Evolutionary conservation across 2,113 vertebrate genomes (phyloP), one percentile per base, ranked within the genome.

Genomic region (Melanerpes formicivorus): DNA sequence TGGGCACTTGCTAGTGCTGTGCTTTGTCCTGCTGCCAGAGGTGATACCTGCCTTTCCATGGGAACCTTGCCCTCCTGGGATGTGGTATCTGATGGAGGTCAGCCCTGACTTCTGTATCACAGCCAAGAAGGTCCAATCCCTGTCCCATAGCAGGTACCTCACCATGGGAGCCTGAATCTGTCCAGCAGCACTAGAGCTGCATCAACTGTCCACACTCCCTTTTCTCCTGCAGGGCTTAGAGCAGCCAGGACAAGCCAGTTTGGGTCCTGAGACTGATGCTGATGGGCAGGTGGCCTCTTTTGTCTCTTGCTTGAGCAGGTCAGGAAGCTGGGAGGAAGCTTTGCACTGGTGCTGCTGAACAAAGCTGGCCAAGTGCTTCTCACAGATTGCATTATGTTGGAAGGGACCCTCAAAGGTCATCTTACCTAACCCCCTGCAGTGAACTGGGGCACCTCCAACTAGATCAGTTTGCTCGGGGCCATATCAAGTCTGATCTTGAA

Each of bases 11-110:
- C 67, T 69, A 11, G 27, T 10, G 8, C 69, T 1, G 0, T 42
- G 22, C 65, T 83, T 56, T 83, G 27, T 86, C 62, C 76, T 72
- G 37, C 54, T 87, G 75, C 54, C 29, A 65, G 48, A 40, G 44
- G 26, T 66, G 66, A 67, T 64, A 42, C n/a, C 23, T 84, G 34
- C 70, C 27, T 29, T 93, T 76, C 40, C 9, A 5, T 0, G 2
- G 64, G n/a, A 65, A 21, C 16, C 2, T 88, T 72, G 7, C 1
- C 2, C 6, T 50, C 8, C 19, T 0, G 2, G 59, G 18, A 21
- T 69, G 30, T 27, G 5, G 19, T 13, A 21, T 58, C 13, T 5
- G 2, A 34, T 73, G 18, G 12, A 32, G 32, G 3, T 48, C 30
- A 84, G 7, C 22, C 27, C 3, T 8, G 59, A 32, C 55, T 79